Percentiles rank a stretch among this genome's conserved stretches.
phyloP scores from a whole-genome alignment of 2,113 vertebrate species.

The Heterotilapia buettikoferi region DNA sequence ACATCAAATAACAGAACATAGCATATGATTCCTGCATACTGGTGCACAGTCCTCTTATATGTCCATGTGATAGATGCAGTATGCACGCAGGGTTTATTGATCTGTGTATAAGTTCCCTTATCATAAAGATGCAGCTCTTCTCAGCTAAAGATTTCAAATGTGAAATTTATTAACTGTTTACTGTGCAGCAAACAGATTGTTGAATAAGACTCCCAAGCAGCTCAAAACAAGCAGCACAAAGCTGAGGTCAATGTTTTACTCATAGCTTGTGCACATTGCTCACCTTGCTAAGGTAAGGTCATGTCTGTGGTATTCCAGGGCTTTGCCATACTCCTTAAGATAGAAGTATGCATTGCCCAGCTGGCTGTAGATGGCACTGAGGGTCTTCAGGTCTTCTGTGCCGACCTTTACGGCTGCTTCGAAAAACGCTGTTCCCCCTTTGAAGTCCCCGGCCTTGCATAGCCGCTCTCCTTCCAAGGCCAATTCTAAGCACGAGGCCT shows the following conservation, averaged over 20 bases:
- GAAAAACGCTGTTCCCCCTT: slow-evolving; percentile 87
- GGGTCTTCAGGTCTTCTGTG: slow-evolving; percentile 94
- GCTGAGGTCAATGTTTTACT: background rate
- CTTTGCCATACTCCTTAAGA: slow-evolving; percentile 90
- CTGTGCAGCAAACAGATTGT: background rate
- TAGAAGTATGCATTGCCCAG: slow-evolving; percentile 98
- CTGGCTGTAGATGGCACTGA: slow-evolving; percentile 98
- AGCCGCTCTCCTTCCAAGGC: slow-evolving; percentile 92
- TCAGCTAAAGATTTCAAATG: background rate
- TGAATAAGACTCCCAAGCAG: background rate
- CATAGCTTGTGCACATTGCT: background rate
- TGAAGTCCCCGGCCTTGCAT: slow-evolving; percentile 93
- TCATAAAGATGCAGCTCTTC: background rate
- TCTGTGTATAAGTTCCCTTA: background rate
- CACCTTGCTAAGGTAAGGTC: slow-evolving; percentile 95
- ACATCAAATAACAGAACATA: background rate
- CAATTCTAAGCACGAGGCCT: slow-evolving; percentile 92
- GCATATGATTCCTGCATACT: background rate
- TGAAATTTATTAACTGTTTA: background rate
- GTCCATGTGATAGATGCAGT: background rate
- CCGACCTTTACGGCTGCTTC: slow-evolving; percentile 94
- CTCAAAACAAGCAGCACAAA: background rate
- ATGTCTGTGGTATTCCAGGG: slow-evolving; percentile 89
- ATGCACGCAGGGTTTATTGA: background rate
- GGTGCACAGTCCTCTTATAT: background rate